These are phyloP conservation scores for Pituophis catenifer DNA, from an alignment of 2,113 vertebrate genomes.

Conservation along the genomic window DNA sequence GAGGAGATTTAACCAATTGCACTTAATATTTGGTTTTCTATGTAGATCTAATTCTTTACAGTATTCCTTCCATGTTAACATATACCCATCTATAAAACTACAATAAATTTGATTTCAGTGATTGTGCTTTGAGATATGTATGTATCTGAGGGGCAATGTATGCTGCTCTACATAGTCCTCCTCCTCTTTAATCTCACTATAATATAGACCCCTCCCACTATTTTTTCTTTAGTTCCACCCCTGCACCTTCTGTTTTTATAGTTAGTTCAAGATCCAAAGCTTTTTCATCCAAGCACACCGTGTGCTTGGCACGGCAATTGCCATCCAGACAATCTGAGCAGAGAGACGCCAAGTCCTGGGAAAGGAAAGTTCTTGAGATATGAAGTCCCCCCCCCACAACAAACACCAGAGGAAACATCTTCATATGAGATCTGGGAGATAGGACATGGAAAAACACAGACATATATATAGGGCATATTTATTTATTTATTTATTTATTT, in stretches of 20 bases:
- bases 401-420: background rate
- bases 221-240: background rate
- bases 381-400: no score
- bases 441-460: background rate
- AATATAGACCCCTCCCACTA: background rate
- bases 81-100: background rate
- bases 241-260: constrained; percentile 12
- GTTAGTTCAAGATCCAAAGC: background rate
- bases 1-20: background rate
- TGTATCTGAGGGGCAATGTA: background rate
- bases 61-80: background rate
- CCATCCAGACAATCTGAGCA: background rate
- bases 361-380: background rate
- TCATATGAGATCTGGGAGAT: background rate
- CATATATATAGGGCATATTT: background rate
- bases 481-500: no score
- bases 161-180: background rate
- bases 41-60: background rate
- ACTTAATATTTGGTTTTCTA: background rate
- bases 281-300: background rate
- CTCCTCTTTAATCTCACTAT: background rate
- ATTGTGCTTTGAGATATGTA: background rate
- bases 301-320: background rate
- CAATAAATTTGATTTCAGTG: background rate
- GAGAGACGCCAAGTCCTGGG: background rate